phyloP scores from a whole-genome alignment of 2,888 invertebrate genomes.

The Doris montereyensis region DNA sequence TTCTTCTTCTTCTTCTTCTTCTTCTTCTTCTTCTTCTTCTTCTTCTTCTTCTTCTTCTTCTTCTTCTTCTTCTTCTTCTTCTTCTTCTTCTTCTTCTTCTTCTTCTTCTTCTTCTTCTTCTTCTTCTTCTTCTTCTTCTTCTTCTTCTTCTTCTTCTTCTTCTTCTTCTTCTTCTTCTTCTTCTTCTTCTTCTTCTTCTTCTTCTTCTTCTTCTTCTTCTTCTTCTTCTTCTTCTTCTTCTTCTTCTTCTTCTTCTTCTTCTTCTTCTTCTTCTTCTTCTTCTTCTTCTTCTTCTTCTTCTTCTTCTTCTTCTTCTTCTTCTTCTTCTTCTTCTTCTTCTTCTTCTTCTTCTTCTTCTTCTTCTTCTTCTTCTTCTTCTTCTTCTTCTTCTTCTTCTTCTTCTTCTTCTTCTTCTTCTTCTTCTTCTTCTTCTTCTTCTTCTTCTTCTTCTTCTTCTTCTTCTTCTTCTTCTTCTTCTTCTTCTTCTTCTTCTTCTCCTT shows the following conservation, averaged over 20 bases:
- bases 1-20: not conserved
- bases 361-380: conserved; percentile 68
- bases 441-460: conserved; percentile 4
- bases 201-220: conserved; percentile 14
- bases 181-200: not conserved
- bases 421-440: conserved; percentile 23
- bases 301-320: conserved; percentile 6
- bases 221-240: conserved; percentile 11
- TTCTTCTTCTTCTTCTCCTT: conserved; percentile 49
- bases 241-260: conserved; percentile 3
- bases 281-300: not conserved
- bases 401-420: conserved; percentile 7
- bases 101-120: too few relatives aligned
- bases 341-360: not conserved
- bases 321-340: conserved; percentile 21
- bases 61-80: not conserved
- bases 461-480: not conserved
- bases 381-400: conserved; percentile 93
- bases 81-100: not conserved
- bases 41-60: not conserved
- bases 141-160: not conserved
- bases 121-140: not conserved
- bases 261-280: not conserved
- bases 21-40: not conserved
- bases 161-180: conserved; percentile 7